A percentile compares a stretch with the other conserved stretches of the same genome.
These are phyloP conservation scores for Sparidentex hasta DNA, from an alignment of 2,797 vertebrate genomes.

Conservation along the genomic window DNA sequence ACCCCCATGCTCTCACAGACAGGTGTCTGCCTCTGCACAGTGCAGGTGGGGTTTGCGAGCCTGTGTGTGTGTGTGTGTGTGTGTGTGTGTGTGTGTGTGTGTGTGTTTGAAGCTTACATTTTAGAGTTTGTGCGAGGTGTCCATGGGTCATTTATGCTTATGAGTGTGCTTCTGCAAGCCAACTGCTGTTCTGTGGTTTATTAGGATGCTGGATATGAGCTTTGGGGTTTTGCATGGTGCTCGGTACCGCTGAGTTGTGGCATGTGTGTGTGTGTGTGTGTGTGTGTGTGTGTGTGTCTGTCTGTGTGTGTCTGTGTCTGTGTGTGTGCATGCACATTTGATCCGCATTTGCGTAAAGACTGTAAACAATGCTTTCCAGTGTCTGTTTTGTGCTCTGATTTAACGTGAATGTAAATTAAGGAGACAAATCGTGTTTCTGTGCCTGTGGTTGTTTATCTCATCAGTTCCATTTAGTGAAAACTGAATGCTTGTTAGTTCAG, in stretches of 20 bases:
- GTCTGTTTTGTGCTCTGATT: conserved; percentile 38
- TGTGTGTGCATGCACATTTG: conserved; percentile 31
- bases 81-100: conserved; percentile 30
- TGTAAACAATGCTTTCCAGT: conserved; percentile 48
- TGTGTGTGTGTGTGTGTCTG: conserved; percentile 14
- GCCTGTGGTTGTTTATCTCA: conserved; percentile 2
- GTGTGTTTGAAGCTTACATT: conserved; percentile 49
- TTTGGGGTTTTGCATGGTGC: conserved; percentile 72
- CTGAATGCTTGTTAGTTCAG: background rate
- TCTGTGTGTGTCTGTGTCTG: conserved; percentile 1
- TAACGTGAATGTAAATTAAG: conserved; percentile 40
- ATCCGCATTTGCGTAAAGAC: conserved; percentile 54
- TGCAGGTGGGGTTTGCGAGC: conserved; percentile 64
- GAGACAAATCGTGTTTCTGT: background rate
- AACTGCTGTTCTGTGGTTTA: conserved; percentile 83
- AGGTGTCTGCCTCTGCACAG: conserved; percentile 81
- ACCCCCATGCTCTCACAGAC: conserved; percentile 79
- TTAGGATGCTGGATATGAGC: conserved; percentile 84
- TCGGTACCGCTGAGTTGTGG: conserved; percentile 45
- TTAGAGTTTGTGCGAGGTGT: conserved; percentile 49
- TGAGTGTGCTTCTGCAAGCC: conserved; percentile 53
- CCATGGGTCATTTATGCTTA: conserved; percentile 73
- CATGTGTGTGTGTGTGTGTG: conserved; percentile 36
- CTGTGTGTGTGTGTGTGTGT: conserved; percentile 28
- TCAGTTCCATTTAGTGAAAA: background rate